Evolutionary conservation across 1,140 invertebrate species (phyloP).

Genomic region (Magallana ariakensis): DNA sequence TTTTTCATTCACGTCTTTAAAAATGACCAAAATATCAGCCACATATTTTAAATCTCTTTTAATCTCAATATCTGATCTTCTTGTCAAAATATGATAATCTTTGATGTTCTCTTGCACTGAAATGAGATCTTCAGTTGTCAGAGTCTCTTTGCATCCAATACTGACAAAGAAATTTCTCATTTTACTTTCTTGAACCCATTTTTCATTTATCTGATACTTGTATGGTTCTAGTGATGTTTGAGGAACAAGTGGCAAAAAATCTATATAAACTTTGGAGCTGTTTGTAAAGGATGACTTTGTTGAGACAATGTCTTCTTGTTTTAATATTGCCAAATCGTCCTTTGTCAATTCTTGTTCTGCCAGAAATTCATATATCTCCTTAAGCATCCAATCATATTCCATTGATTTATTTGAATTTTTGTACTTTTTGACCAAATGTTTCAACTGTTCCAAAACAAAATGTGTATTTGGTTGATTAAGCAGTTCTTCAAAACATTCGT

Average conservation of each 20-base stretch:
- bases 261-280: neutral
- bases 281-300: constrained; percentile 8
- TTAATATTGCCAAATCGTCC: neutral
- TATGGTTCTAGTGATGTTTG: neutral
- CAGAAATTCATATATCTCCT: neutral
- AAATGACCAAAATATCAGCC: neutral
- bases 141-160: neutral
- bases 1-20: neutral
- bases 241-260: neutral
- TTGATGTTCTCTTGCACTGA: neutral
- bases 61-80: neutral
- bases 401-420: neutral
- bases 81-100: neutral
- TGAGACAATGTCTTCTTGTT: neutral
- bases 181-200: neutral
- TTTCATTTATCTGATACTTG: neutral
- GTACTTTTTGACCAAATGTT: neutral
- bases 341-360: neutral
- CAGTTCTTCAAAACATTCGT: neutral
- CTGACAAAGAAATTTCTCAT: neutral
- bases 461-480: neutral
- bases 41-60: neutral
- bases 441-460: constrained; percentile 5
- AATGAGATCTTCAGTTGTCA: neutral
- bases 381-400: constrained; percentile 1